Conservation (phyloP, 2,797 vertebrate genomes). For the Falco concolor region DNA sequence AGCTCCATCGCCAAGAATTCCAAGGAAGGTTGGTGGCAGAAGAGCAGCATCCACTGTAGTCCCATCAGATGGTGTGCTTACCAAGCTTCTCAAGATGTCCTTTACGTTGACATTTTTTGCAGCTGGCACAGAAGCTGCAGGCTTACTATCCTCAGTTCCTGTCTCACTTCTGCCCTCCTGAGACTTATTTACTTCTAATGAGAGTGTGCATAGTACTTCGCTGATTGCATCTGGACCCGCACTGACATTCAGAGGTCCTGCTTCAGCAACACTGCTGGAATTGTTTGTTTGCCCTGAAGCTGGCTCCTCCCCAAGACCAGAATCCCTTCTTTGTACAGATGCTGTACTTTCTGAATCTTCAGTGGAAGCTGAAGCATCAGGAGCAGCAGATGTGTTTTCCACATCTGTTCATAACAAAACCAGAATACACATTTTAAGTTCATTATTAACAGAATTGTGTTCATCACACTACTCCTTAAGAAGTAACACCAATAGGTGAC, state of each 20-base stretch:
- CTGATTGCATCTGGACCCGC: constrained; percentile 89
- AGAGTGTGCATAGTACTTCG: constrained; percentile 88
- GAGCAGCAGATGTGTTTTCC: constrained; percentile 37
- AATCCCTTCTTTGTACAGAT: constrained; percentile 79
- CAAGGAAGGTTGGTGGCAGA: constrained; percentile 85
- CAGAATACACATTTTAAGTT: neutral
- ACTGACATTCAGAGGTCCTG: constrained; percentile 44
- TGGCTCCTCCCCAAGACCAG: constrained; percentile 82
- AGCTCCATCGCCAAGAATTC: constrained; percentile 76
- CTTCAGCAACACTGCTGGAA: constrained; percentile 2
- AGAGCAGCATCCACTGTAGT: constrained; percentile 81
- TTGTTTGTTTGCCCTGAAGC: constrained; percentile 59
- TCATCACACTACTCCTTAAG: neutral
- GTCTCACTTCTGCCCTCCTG: constrained; percentile 68
- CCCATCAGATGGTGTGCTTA: constrained; percentile 84
- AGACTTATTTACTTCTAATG: constrained; percentile 86
- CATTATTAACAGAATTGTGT: neutral
- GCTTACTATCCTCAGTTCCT: constrained; percentile 60
- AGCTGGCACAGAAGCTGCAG: constrained; percentile 47
- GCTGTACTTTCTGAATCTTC: constrained; percentile 75
- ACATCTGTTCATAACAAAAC: constrained; percentile 17
- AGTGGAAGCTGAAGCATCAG: neutral
- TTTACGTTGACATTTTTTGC: constrained; percentile 91
- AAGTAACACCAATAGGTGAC: neutral
- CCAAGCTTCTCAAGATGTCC: constrained; percentile 94